These are phyloP conservation scores for Silurus asotus DNA, from an alignment of 2,113 vertebrate genomes.

Conservation along the genomic window DNA sequence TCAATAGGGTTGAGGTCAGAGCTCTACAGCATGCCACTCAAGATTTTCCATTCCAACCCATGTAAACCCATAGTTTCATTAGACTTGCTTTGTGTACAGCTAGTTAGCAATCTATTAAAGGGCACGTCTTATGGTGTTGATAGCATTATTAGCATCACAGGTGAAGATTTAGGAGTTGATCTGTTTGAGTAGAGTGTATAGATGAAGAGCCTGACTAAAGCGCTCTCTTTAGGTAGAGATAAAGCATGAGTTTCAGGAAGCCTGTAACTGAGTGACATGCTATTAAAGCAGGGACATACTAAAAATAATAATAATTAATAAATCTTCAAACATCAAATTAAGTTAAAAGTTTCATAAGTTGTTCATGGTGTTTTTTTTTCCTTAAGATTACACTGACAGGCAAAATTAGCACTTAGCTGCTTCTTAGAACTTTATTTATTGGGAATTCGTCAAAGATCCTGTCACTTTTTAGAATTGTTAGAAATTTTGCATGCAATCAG, in stretches of 20 bases:
- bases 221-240: background rate
- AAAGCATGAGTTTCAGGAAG: background rate
- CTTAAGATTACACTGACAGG: background rate
- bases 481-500: background rate
- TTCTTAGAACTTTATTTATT: background rate
- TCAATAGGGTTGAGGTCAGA: no score
- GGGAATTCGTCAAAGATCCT: background rate
- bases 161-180: background rate
- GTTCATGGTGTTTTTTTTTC: background rate
- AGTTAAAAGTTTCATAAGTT: background rate
- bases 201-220: background rate
- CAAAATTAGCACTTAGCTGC: background rate
- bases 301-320: background rate
- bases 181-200: background rate
- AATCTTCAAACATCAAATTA: background rate
- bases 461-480: background rate
- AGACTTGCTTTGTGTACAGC: no score
- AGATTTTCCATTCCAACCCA: no score
- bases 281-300: no score
- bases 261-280: background rate
- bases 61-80: no score
- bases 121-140: background rate
- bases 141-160: background rate
- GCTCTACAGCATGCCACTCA: no score
- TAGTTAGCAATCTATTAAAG: background rate